These are phyloP conservation scores for Aythya baeri DNA, from an alignment of 2,113 vertebrate species.

Conservation along the genomic window DNA sequence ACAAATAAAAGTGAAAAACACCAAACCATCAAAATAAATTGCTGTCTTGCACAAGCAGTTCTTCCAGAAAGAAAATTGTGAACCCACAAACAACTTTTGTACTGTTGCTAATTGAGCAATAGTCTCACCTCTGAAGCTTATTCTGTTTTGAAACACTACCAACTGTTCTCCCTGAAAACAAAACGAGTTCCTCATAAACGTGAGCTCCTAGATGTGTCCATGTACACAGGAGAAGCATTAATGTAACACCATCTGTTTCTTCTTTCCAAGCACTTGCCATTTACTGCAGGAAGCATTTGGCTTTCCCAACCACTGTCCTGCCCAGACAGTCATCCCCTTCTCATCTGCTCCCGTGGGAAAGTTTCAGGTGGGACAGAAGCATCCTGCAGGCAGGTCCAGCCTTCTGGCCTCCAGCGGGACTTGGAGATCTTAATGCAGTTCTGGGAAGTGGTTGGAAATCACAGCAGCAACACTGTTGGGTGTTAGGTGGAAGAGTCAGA, in stretches of 20 bases:
- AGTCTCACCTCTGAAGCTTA: not conserved
- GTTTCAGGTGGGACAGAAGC: not conserved
- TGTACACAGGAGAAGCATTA: not conserved
- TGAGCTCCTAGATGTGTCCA: not conserved
- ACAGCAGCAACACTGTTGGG: not conserved
- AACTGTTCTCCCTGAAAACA: not conserved
- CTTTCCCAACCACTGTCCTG: not conserved
- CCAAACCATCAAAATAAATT: not conserved
- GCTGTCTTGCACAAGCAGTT: not conserved
- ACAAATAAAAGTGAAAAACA: not conserved
- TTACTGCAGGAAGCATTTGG: not conserved
- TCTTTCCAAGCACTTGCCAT: not conserved
- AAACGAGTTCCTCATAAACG: not conserved
- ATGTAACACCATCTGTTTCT: not conserved
- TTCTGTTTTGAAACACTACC: not conserved
- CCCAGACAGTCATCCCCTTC: not conserved
- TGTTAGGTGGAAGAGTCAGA: not conserved
- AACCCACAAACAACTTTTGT: not conserved
- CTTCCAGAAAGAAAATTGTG: not conserved
- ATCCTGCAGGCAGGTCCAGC: not conserved
- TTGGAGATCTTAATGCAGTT: not conserved
- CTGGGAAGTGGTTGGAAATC: not conserved
- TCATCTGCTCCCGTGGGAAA: accelerated
- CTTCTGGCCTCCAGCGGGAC: not conserved
- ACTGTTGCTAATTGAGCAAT: not conserved